Base-by-base conservation (phyloP, 2,888 invertebrate species). In the Dorcus hopei region DNA sequence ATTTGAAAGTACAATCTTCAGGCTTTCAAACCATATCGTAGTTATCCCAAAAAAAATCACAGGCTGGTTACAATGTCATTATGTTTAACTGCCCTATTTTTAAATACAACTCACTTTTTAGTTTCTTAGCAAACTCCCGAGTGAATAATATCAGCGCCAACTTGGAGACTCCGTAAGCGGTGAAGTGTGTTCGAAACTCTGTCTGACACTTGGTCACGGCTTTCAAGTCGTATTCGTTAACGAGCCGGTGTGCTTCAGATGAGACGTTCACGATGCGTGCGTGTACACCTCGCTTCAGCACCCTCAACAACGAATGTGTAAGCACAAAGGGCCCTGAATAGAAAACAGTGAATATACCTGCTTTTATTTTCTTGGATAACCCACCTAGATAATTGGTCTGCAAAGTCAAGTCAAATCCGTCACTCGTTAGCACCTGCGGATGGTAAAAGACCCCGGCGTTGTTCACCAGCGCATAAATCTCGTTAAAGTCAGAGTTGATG, bases 331-430 rank as follows among this genome's bases (percentile, higher is more conserved):
- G 78, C 11, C 79, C 79, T 78, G 62, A 55, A 71, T 69, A 59
- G 38, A 50, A 48, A 42, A 49, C 26, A 50, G 19, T 49, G 14
- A n/a, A 49, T n/a, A 14, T 9, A 7, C 26, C 26, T 3, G 7
- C 6, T 6, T 4, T 6, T 33, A 33, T 33, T 33, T 33, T 19
- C 19, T 19, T 42, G 14, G 7, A 3, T n/a, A 23, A 61, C 71
- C 63, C 70, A 80, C 81, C 81, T 60, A 84, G 74, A 73, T 83
- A 82, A 71, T 84, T 84, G 8, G 80, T 81, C 71, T 83, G 83
- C 68, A 82, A 80, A 9, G 82, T 82, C 47, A 79, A 70, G 69
- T 84, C 83, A 70, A 80, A 81, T 16, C 79, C 77, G 72, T 84
- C 82, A 53, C 74, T 74, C 2, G 83, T 83, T 57, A 79, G 61